Conservation (phyloP, 2,797 vertebrate genomes). For the Falco rusticolus region DNA sequence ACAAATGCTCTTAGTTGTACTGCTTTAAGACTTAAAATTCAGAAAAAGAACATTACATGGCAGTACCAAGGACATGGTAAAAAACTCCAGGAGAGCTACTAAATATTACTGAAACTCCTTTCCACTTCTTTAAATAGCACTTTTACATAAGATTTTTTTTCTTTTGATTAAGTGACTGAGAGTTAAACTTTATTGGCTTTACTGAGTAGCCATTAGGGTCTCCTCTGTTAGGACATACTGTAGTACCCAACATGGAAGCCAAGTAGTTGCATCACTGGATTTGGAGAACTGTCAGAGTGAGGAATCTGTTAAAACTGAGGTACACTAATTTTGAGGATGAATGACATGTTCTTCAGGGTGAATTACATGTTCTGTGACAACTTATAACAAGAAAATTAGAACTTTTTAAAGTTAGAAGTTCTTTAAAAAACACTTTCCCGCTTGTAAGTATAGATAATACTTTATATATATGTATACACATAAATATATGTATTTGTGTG, state of each 20-base stretch:
- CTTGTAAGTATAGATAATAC: neutral
- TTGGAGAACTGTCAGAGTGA: neutral
- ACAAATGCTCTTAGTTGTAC: neutral
- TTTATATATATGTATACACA: neutral
- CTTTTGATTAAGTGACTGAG: neutral
- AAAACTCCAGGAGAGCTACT: neutral
- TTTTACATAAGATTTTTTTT: neutral
- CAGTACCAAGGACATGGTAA: conserved; percentile 9
- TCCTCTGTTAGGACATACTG: neutral
- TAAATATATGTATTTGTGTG: neutral
- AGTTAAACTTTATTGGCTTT: neutral
- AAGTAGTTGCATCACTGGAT: neutral
- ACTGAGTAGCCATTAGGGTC: neutral
- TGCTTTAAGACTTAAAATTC: neutral
- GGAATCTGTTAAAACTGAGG: neutral
- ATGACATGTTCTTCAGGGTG: neutral
- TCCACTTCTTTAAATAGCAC: neutral
- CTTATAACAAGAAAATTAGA: neutral
- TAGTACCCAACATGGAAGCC: neutral
- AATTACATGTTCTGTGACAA: neutral
- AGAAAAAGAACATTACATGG: conserved; percentile 17
- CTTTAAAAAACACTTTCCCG: neutral
- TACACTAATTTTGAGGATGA: neutral
- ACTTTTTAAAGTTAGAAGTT: accelerated
- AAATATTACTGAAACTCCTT: conserved; percentile 6